phyloP scores from a whole-genome alignment of 2,888 invertebrate species.

The Clostera curtula region DNA sequence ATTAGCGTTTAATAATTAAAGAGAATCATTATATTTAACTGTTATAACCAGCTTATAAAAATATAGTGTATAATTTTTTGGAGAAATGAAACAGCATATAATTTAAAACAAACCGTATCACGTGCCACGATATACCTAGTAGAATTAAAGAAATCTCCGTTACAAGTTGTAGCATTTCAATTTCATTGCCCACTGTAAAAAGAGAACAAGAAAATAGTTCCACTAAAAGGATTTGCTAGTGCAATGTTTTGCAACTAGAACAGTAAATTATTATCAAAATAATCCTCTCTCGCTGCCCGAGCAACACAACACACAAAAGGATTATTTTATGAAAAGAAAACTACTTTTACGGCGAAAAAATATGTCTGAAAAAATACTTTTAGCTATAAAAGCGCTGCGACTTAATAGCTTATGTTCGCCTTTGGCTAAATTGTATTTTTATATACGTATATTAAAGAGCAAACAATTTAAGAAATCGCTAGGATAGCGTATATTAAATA shows the following conservation, averaged over 20 bases:
- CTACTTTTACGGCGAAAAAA: slow-evolving; percentile 23
- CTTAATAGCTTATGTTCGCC: slow-evolving; percentile 11
- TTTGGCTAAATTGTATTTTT: neutral
- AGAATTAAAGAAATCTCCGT: slow-evolving; percentile 17
- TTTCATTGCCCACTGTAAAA: slow-evolving; percentile 24
- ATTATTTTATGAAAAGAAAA: slow-evolving; percentile 28
- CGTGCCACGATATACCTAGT: too few relatives aligned
- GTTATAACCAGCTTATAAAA: too few relatives aligned
- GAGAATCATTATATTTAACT: too few relatives aligned
- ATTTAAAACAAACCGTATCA: too few relatives aligned
- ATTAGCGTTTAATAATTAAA: too few relatives aligned
- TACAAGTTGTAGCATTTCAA: slow-evolving; percentile 14
- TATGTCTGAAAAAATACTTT: slow-evolving; percentile 6
- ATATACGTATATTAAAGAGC: slow-evolving; percentile 4
- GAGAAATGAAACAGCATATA: too few relatives aligned
- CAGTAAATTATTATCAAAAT: slow-evolving; percentile 40
- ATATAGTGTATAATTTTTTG: too few relatives aligned
- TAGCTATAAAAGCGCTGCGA: slow-evolving; percentile 8
- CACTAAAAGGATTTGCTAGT: slow-evolving; percentile 32
- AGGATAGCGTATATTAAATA: too few relatives aligned
- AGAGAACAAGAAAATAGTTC: slow-evolving; percentile 25
- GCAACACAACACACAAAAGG: slow-evolving; percentile 26
- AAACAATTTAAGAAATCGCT: too few relatives aligned
- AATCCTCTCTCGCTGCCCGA: slow-evolving; percentile 27
- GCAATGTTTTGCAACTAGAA: slow-evolving; percentile 28